Base-by-base conservation (phyloP, 2,113 vertebrate species). In the Marcusenius ussheri region DNA sequence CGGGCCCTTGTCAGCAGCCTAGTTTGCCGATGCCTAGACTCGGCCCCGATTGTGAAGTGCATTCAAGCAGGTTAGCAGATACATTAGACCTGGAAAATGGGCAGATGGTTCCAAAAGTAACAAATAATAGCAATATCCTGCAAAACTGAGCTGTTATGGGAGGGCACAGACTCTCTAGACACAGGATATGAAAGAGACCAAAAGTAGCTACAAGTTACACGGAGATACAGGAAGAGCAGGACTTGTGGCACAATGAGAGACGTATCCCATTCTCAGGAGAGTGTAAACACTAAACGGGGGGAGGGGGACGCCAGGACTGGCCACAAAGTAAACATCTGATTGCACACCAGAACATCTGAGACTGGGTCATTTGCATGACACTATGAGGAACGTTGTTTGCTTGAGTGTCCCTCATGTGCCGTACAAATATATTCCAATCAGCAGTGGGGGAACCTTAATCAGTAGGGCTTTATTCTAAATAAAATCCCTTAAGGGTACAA, bases 311-410 rank as follows among this genome's bases (percentile, higher is more conserved):
- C 27, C 17, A 31, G 45, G 50, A 51, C 50, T 53, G 50, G 42
- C 21, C 85, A 19, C 85, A 87, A 35, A 51, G 85, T 35, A 87
- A 87, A 87, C 85, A 87, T 56, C 49, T 51, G 49, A 87, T 49
- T 87, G 85, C 49, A 35, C 85, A 87, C 31, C 85, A 87, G 85
- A 51, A 31, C 15, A 53, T 39, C 85, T 87, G 50, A 87, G 49
- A 10, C 49, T 27, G 27, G 27, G 11, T 53, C 27, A 53, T 87
- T 87, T 87, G 31, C 85, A 87, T 87, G 47, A 51, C 31, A 53
- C 45, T 47, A 49, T 27, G 83, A 86, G 83, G 5, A 24, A 86
- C 11, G 46, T 50, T 86, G 83, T 50, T 50, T 86, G 9, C 47
- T 31, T 47, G 45, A 50, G 42, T 50, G 24, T 87, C 31, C 85